These are phyloP conservation scores for Balaeniceps rex DNA, from an alignment of 2,113 vertebrate genomes.

Conservation along the genomic window DNA sequence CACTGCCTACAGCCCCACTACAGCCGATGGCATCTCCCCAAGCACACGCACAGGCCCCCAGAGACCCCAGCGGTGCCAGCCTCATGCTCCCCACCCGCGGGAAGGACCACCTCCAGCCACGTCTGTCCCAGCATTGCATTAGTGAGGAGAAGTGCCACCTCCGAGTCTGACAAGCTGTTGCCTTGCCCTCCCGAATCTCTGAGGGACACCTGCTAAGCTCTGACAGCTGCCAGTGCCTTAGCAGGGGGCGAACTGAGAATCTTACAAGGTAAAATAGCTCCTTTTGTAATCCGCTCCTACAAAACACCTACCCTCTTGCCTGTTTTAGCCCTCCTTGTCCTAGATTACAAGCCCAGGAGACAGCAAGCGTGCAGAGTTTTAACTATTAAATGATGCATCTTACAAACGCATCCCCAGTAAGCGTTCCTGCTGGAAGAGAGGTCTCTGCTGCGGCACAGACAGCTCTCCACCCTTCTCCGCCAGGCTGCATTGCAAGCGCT, in stretches of 20 bases:
- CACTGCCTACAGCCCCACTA: neutral
- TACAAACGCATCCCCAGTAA: accelerated
- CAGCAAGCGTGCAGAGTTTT: neutral
- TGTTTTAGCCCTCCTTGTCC: neutral
- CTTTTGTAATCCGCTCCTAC: neutral
- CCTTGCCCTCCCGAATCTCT: neutral
- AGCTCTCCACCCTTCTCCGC: neutral
- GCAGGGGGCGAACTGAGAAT: neutral
- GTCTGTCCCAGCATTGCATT: neutral
- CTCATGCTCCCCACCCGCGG: too few species aligned
- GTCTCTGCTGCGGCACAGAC: neutral
- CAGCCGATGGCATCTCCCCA: neutral
- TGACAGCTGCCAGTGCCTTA: neutral
- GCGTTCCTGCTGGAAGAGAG: neutral
- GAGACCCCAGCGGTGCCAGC: too few species aligned
- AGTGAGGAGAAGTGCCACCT: neutral
- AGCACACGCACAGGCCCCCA: neutral
- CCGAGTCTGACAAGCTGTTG: neutral
- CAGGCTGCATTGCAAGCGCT: neutral
- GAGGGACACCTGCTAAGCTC: neutral
- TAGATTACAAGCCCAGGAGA: neutral
- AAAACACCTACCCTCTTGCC: neutral
- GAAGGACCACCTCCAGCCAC: neutral
- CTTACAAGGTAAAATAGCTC: neutral
- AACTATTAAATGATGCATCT: neutral